These are phyloP conservation scores for Capreolus pygargus DNA, from an alignment of 2,113 vertebrate species.

Conservation along the genomic window DNA sequence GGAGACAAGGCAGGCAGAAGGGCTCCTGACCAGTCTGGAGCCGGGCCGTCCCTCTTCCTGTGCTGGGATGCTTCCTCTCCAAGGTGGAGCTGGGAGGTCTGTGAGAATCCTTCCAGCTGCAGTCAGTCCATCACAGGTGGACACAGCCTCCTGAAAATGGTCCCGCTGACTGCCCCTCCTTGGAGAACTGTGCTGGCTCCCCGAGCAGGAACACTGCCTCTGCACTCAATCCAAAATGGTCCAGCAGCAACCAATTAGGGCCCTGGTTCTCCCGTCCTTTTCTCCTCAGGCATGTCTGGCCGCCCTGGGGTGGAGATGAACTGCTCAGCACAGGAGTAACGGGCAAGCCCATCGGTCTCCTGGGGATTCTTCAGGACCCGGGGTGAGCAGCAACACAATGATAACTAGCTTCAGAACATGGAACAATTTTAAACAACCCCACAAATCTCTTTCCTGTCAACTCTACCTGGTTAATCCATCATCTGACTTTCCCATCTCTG, in stretches of 20 bases:
- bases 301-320: neutral
- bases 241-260: slow-evolving; percentile 76
- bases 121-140: neutral
- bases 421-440: slow-evolving; percentile 50
- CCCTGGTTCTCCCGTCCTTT: slow-evolving; percentile 70
- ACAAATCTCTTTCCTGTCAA: neutral
- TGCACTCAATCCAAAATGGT: slow-evolving; percentile 75
- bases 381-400: slow-evolving; percentile 55
- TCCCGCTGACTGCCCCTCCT: slow-evolving; percentile 32
- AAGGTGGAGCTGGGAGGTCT: neutral
- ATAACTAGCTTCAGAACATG: slow-evolving; percentile 20
- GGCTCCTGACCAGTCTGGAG: neutral
- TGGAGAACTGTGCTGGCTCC: neutral
- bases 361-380: slow-evolving; percentile 55
- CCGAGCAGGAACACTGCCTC: slow-evolving; percentile 24
- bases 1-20: rapidly evolving
- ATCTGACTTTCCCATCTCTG: neutral
- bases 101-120: neutral
- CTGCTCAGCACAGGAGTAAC: slow-evolving; percentile 55
- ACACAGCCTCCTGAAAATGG: neutral
- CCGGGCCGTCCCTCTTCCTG: neutral
- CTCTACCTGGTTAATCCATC: neutral
- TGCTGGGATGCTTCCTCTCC: neutral
- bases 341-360: slow-evolving; percentile 69
- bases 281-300: slow-evolving; percentile 68